Percentiles rank a stretch among this genome's conserved stretches.
Evolutionary conservation across 2,888 invertebrate species (phyloP).

Genomic region (Drosophila longiperda): DNA sequence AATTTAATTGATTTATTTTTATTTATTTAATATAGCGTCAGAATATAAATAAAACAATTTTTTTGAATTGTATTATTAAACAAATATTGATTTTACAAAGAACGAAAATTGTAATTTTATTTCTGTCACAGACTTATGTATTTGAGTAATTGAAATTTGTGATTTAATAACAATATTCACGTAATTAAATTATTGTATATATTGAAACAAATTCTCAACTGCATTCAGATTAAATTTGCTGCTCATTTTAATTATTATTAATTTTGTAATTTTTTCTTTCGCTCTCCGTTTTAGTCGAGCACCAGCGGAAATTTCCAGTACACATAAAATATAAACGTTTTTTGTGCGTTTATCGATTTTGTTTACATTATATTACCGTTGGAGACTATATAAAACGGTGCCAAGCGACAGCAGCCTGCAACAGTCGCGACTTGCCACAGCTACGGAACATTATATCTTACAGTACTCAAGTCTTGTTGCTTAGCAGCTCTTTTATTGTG

Average conservation of each 20-base stretch:
- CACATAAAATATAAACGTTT: slow-evolving; percentile 19
- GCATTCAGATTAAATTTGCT: slow-evolving; percentile 15
- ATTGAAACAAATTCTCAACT: slow-evolving; percentile 23
- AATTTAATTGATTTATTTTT: too few species aligned
- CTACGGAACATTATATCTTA: neutral
- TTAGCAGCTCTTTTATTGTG: neutral
- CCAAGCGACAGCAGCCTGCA: neutral
- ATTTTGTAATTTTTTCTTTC: neutral
- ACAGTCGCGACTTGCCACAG: slow-evolving; percentile 11
- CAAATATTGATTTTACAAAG: neutral
- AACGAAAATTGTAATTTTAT: too few species aligned
- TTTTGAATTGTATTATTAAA: neutral
- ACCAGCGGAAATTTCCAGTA: slow-evolving; percentile 3
- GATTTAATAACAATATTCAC: slow-evolving; percentile 31
- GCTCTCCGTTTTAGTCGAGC: slow-evolving; percentile 10
- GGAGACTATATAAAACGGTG: slow-evolving; percentile 18
- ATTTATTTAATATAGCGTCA: neutral
- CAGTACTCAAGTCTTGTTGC: neutral
- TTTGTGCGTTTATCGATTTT: neutral
- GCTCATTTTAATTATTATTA: slow-evolving; percentile 4
- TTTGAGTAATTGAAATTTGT: slow-evolving; percentile 2
- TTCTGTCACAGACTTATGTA: neutral
- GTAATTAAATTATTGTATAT: slow-evolving; percentile 26
- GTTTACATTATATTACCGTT: neutral
- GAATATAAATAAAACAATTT: neutral